Conservation (phyloP, 2,888 invertebrate genomes). For the Dasysyrphus tricinctus region DNA sequence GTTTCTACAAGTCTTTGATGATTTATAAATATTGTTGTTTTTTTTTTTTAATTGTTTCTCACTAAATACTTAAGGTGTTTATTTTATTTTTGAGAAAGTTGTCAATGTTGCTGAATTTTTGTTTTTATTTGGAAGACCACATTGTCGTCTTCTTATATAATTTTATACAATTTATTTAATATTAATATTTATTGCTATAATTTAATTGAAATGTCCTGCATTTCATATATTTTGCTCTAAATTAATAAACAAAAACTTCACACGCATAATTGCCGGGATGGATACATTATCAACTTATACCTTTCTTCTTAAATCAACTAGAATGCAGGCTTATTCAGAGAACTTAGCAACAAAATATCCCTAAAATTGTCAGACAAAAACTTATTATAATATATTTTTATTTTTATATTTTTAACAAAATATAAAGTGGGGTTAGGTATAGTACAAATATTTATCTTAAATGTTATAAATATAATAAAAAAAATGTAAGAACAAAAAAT, state of each 20-base stretch:
- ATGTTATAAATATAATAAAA: not conserved
- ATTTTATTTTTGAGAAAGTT: slow-evolving; percentile 46
- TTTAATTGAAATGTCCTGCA: slow-evolving; percentile 70
- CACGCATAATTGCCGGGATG: slow-evolving; percentile 49
- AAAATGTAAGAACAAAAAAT: slow-evolving; percentile 26
- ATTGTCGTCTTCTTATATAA: slow-evolving; percentile 57
- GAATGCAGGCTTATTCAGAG: slow-evolving; percentile 51
- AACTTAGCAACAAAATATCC: slow-evolving; percentile 70
- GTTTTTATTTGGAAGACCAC: slow-evolving; percentile 59
- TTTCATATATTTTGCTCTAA: slow-evolving; percentile 35
- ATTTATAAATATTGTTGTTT: slow-evolving; percentile 35
- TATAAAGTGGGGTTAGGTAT: not conserved
- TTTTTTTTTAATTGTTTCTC: slow-evolving; percentile 37
- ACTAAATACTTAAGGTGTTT: slow-evolving; percentile 52
- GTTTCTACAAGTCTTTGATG: slow-evolving; percentile 65
- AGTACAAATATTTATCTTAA: slow-evolving; percentile 30
- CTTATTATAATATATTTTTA: not conserved
- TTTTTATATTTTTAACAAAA: slow-evolving; percentile 23
- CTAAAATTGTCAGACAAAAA: slow-evolving; percentile 72
- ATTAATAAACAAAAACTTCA: slow-evolving; percentile 25
- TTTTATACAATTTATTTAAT: slow-evolving; percentile 23
- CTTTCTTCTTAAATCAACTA: not conserved
- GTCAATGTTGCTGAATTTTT: slow-evolving; percentile 27
- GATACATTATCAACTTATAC: slow-evolving; percentile 41
- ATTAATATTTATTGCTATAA: slow-evolving; percentile 53